A percentile compares a stretch with the other conserved stretches of the same genome.
Evolutionary conservation across 2,888 invertebrate genomes (phyloP).

Genomic region (Aplocera efformata): DNA sequence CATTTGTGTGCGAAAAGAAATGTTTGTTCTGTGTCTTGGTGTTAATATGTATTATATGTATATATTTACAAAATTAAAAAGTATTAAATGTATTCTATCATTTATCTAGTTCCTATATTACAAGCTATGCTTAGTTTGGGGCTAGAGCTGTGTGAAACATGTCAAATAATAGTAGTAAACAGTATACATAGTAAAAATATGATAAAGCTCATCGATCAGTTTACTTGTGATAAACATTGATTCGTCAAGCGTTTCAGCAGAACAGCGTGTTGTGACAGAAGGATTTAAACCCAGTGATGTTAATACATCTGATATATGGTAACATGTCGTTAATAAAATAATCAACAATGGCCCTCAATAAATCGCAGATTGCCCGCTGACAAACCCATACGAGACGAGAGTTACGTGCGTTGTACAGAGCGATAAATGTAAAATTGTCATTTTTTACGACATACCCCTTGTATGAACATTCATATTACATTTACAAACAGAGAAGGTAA

Average conservation of each 20-base stretch:
- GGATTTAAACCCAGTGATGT: constrained; percentile 35
- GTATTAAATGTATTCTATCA: too few species aligned
- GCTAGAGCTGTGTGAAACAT: too few species aligned
- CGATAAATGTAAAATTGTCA: constrained; percentile 69
- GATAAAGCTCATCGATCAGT: constrained; percentile 24
- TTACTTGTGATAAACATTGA: constrained; percentile 37
- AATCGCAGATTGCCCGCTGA: constrained; percentile 73
- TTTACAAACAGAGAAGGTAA: constrained; percentile 53
- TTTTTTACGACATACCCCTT: constrained; percentile 62
- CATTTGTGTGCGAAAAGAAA: too few species aligned
- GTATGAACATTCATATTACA: constrained; percentile 39
- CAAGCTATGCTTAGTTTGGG: too few species aligned
- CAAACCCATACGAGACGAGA: constrained; percentile 68
- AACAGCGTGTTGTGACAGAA: constrained; percentile 38
- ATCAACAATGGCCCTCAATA: constrained; percentile 67
- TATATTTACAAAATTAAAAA: too few species aligned
- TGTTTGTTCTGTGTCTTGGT: too few species aligned
- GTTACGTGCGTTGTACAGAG: constrained; percentile 58
- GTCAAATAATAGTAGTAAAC: too few species aligned
- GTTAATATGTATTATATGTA: too few species aligned
- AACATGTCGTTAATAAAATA: constrained; percentile 64
- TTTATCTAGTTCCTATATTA: too few species aligned
- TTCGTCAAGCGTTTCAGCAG: constrained; percentile 45
- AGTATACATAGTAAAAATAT: constrained; percentile 25
- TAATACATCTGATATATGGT: constrained; percentile 47